A percentile compares a stretch with the other conserved stretches of the same genome.
These are phyloP conservation scores for Pantherophis vulpinus DNA, from an alignment of 2,797 vertebrate species.

Conservation along the genomic window DNA sequence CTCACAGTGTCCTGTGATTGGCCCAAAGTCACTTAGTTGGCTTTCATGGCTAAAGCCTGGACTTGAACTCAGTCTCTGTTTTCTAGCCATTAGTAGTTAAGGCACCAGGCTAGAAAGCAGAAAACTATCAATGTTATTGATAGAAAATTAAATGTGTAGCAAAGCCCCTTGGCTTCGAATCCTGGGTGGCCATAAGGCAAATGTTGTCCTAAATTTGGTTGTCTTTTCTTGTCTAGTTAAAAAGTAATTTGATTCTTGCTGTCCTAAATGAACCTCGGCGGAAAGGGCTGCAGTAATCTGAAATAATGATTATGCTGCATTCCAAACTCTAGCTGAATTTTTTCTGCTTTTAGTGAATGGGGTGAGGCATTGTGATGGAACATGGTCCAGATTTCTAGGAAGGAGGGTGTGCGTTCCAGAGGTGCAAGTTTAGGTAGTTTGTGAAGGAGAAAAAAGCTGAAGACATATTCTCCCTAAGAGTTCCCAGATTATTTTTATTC, in stretches of 20 bases:
- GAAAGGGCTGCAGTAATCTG: background rate
- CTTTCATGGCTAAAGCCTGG: background rate
- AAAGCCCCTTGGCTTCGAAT: background rate
- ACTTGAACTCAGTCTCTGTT: background rate
- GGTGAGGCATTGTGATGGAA: background rate
- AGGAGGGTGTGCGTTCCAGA: background rate
- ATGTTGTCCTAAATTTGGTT: background rate
- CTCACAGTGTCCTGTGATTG: too few relatives aligned
- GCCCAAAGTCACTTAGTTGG: background rate
- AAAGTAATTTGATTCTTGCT: background rate
- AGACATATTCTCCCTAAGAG: background rate
- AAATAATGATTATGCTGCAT: background rate
- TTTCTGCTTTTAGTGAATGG: background rate
- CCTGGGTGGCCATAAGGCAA: background rate
- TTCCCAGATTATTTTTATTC: background rate
- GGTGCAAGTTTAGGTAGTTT: background rate
- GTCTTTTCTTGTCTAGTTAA: background rate
- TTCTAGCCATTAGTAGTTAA: background rate
- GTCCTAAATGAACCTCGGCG: background rate
- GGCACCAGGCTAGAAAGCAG: background rate
- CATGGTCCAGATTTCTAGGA: background rate
- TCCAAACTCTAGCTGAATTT: background rate
- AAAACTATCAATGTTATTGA: too few relatives aligned
- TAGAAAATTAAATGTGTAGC: background rate
- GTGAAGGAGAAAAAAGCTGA: background rate